These are phyloP conservation scores for Bombus pascuorum DNA, from an alignment of 1,140 invertebrate species.

Conservation along the genomic window DNA sequence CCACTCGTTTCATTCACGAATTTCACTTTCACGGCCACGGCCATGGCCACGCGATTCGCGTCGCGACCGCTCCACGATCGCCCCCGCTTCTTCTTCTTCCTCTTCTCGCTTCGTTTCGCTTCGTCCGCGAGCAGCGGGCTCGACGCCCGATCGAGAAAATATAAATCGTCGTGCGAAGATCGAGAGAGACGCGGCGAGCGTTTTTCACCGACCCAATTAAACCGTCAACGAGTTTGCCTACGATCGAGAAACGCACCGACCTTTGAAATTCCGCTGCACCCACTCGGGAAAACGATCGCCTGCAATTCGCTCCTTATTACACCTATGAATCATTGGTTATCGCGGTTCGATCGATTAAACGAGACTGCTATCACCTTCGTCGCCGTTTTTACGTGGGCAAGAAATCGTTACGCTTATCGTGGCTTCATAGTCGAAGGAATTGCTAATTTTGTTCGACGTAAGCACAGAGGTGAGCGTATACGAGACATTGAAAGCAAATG, in stretches of 20 bases:
- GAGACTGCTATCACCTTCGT: neutral
- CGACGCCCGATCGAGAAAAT: neutral
- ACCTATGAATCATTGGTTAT: neutral
- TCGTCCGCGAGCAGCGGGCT: neutral
- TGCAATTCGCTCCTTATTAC: neutral
- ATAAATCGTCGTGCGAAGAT: neutral
- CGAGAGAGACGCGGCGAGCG: neutral
- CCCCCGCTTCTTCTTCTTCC: conserved; percentile 27
- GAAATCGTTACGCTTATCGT: too few relatives aligned
- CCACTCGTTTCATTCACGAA: conserved; percentile 78
- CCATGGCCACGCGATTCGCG: conserved; percentile 73
- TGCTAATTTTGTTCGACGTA: too few relatives aligned
- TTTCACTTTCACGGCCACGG: conserved; percentile 81
- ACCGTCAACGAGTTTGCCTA: neutral
- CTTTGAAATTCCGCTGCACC: neutral
- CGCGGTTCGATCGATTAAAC: neutral
- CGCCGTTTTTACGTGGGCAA: neutral
- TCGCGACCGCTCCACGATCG: conserved; percentile 42
- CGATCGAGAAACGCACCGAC: neutral
- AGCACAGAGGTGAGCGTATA: too few relatives aligned
- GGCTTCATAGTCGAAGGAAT: too few relatives aligned
- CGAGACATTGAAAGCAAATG: too few relatives aligned
- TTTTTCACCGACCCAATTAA: conserved; percentile 5
- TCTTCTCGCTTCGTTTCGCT: neutral
- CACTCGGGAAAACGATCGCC: neutral